Conservation (phyloP, 2,797 vertebrate species). For the Coreius guichenoti region DNA sequence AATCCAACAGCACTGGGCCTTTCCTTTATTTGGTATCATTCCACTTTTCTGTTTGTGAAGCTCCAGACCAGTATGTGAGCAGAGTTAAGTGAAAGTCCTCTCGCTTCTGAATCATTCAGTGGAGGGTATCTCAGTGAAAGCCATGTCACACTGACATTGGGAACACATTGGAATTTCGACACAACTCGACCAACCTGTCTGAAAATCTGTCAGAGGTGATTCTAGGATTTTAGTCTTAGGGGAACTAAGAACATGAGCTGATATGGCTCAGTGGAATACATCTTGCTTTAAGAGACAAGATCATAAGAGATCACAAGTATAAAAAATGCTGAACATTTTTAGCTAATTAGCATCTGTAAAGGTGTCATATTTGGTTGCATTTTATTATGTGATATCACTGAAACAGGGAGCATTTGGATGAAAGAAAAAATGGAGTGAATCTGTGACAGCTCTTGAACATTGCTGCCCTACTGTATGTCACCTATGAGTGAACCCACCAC, state of each 20-base stretch:
- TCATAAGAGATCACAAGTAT: neutral
- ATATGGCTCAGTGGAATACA: neutral
- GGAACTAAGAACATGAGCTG: neutral
- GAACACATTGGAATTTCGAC: neutral
- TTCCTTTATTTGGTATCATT: neutral
- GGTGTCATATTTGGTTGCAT: neutral
- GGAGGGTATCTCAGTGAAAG: neutral
- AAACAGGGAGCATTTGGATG: neutral
- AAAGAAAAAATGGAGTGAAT: neutral
- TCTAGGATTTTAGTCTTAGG: neutral
- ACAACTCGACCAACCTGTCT: neutral
- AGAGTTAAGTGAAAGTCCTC: neutral
- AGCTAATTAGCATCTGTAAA: neutral
- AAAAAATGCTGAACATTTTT: neutral
- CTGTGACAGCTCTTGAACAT: neutral
- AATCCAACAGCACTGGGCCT: neutral
- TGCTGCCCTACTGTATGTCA: neutral
- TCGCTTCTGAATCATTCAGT: neutral
- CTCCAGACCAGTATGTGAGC: neutral
- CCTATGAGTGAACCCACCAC: neutral
- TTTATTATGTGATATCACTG: neutral
- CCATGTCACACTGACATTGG: neutral
- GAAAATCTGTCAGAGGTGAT: neutral
- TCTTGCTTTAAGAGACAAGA: neutral
- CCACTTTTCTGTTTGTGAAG: neutral